phyloP scores from a whole-genome alignment of 2,888 invertebrate genomes.

The Phyllotreta striolata region DNA sequence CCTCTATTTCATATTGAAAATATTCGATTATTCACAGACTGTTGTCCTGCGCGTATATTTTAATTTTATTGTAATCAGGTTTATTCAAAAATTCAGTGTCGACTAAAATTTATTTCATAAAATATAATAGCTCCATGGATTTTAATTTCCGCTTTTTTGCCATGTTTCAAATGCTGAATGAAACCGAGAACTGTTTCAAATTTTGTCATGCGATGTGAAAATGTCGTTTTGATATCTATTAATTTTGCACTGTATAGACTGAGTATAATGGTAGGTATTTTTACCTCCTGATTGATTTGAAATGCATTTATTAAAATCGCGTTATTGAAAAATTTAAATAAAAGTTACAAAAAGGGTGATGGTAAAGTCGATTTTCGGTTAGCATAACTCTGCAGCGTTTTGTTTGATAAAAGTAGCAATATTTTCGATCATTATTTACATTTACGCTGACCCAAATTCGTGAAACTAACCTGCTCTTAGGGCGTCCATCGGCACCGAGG shows the following conservation, averaged over 20 bases:
- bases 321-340: too few relatives aligned
- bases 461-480: conserved; percentile 78
- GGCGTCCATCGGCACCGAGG: conserved; percentile 89
- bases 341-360: too few relatives aligned
- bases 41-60: conserved; percentile 10
- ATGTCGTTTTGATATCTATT: conserved; percentile 2
- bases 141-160: conserved; percentile 19
- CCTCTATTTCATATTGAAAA: conserved; percentile 9
- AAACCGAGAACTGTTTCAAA: conserved; percentile 4
- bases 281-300: too few relatives aligned
- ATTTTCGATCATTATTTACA: not conserved
- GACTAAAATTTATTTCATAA: conserved; percentile 19
- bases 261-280: too few relatives aligned
- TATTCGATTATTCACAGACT: conserved; percentile 1
- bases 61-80: conserved; percentile 9
- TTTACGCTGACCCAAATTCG: not conserved
- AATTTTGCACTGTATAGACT: too few relatives aligned
- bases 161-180: conserved; percentile 2
- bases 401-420: not conserved
- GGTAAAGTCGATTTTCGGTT: too few relatives aligned
- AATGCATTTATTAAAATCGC: too few relatives aligned
- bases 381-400: not conserved
- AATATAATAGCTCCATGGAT: conserved; percentile 15
- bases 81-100: conserved; percentile 11
- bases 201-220: conserved; percentile 4